Conservation (phyloP, 2,888 invertebrate species). For the Cybosia mesomella region DNA sequence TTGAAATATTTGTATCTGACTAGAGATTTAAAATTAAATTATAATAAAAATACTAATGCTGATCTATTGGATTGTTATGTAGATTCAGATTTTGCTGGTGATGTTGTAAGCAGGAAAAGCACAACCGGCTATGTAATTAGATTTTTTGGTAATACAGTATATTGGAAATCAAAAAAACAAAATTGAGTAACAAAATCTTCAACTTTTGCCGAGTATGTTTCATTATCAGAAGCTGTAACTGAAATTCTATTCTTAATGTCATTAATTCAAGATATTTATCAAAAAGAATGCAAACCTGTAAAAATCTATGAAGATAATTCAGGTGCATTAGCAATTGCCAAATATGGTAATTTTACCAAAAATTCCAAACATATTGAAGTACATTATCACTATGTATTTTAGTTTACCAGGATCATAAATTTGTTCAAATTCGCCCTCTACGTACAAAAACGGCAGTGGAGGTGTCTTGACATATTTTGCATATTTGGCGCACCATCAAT, state of each 20-base stretch:
- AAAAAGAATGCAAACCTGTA: conserved; percentile 20
- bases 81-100: conserved; percentile 24
- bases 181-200: conserved; percentile 11
- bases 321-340: conserved; percentile 37
- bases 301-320: conserved; percentile 41
- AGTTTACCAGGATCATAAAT: too few relatives aligned
- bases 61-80: conserved; percentile 31
- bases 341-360: conserved; percentile 42
- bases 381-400: conserved; percentile 23
- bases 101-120: neutral
- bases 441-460: too few relatives aligned
- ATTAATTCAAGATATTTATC: conserved; percentile 15
- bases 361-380: conserved; percentile 39
- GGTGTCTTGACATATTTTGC: too few relatives aligned
- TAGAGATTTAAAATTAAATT: conserved; percentile 34
- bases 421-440: too few relatives aligned
- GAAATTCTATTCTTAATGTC: conserved; percentile 12
- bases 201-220: conserved; percentile 7
- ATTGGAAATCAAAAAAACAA: conserved; percentile 15
- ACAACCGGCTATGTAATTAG: conserved; percentile 10
- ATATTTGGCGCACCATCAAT: too few relatives aligned
- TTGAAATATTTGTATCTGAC: conserved; percentile 42
- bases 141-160: conserved; percentile 8
- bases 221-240: conserved; percentile 23
- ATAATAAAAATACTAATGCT: conserved; percentile 28